phyloP scores from a whole-genome alignment of 2,797 vertebrate genomes.

The Eulemur coronatus region DNA sequence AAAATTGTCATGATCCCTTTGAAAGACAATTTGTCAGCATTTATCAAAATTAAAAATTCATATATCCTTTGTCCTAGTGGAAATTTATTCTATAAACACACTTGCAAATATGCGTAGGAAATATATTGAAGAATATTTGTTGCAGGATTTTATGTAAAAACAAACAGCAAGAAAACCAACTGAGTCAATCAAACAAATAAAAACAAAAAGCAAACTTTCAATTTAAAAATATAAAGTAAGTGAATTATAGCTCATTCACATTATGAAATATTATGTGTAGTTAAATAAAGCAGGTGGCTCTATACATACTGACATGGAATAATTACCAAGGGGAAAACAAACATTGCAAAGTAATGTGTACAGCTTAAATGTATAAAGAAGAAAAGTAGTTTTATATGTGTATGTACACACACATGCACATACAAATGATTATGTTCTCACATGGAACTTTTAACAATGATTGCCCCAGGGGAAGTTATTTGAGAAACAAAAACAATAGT shows the following conservation, averaged over 20 bases:
- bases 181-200: not conserved
- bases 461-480: not conserved
- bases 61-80: not conserved
- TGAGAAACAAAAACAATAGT: not conserved
- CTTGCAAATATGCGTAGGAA: not conserved
- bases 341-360: not conserved
- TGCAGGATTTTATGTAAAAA: not conserved
- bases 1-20: not conserved
- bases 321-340: not conserved
- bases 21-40: not conserved
- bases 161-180: not conserved
- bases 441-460: not conserved
- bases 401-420: not conserved
- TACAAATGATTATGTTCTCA: not conserved
- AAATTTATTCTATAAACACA: not conserved
- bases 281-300: not conserved
- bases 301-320: not conserved
- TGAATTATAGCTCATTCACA: not conserved
- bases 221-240: not conserved
- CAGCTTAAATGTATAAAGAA: not conserved
- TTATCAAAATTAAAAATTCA: not conserved
- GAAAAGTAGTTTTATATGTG: not conserved
- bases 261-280: not conserved
- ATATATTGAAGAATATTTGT: not conserved
- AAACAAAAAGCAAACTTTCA: not conserved